phyloP scores from a whole-genome alignment of 30 jellyfish, hydroid and myxozoan genomes.

The Cassiopea xamachana region DNA sequence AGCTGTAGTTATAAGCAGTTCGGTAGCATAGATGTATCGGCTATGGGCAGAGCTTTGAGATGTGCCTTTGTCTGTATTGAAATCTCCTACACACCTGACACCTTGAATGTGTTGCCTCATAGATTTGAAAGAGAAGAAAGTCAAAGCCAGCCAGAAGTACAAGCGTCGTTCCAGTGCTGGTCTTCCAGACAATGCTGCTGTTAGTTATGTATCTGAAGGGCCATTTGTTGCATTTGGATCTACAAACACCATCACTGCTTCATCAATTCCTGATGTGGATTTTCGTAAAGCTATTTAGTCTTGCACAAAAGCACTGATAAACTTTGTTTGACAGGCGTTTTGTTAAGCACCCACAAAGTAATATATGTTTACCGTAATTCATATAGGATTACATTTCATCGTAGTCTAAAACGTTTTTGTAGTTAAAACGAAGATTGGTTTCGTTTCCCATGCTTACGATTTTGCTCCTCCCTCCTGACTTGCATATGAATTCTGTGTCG shows the following conservation, averaged over 20 bases:
- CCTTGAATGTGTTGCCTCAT: not conserved
- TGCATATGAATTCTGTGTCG: no score
- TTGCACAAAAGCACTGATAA: not conserved
- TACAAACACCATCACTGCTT: not conserved
- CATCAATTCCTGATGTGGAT: not conserved
- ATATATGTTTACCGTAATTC: no score
- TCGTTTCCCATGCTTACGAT: no score
- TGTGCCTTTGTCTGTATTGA: not conserved
- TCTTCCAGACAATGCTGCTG: conserved; percentile 16
- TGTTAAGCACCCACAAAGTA: no score
- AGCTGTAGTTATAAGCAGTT: no score
- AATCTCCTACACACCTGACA: not conserved
- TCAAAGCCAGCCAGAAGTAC: not conserved
- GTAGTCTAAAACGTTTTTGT: no score
- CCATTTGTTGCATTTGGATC: conserved; percentile 37
- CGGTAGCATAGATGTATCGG: no score
- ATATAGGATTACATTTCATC: no score
- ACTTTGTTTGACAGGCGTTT: not conserved
- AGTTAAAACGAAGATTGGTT: no score
- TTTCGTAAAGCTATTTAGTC: not conserved
- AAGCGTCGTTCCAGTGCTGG: conserved; percentile 1
- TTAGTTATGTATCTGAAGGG: conserved; percentile 45
- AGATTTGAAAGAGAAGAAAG: not conserved
- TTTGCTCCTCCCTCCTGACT: no score
- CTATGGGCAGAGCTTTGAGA: no score